Evolutionary conservation across 1,140 invertebrate genomes (phyloP), one percentile per base, ranked within the genome.

Genomic region (Thaumetopoea pityocampa): DNA sequence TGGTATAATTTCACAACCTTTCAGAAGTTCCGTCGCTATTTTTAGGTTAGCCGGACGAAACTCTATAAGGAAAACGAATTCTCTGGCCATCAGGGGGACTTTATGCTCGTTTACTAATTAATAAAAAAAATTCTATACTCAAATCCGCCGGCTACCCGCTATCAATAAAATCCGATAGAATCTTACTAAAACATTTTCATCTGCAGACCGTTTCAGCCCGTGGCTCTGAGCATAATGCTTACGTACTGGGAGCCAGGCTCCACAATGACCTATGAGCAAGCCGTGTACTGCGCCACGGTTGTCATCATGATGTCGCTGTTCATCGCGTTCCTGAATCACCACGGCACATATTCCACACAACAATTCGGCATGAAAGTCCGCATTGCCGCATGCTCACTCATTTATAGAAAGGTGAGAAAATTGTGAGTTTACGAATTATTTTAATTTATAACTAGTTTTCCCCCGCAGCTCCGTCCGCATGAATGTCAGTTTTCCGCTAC

Each of bases 301-400:
- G 71, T 86, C 12, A 80, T 86, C 26, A 10, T 82, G 19, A 73
- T 85, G 67, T 79, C 82, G 1, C 36, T 85, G 11, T 27, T 81
- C 24, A 73, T 77, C 34, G 78, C 64, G 12, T 76, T 85, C 57
- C 66, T 84, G 8, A 76, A 84, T 51, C 81, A 85, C 42, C 80
- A 85, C 51, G 71, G 73, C 7, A 59, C 72, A n/a, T 76, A 80
- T 35, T 79, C 81, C 37, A 81, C 76, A 5, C 71, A 79, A 35
- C 79, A 85, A 43, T 76, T 80, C 16, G 84, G 84, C 15, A 86
- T 86, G 84, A 82, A 86, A 57, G 86, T 89, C 57, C 77, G 88
- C 11, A 87, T 89, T 4, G 87, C 88, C 7, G 87, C 87, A 14
- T 89, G 88, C 43, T 88, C 88, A 0, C 62, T 88, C 12, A 87